Evolutionary conservation across 2,797 vertebrate genomes (phyloP).

Genomic region (Coregonus ussuriensis): DNA sequence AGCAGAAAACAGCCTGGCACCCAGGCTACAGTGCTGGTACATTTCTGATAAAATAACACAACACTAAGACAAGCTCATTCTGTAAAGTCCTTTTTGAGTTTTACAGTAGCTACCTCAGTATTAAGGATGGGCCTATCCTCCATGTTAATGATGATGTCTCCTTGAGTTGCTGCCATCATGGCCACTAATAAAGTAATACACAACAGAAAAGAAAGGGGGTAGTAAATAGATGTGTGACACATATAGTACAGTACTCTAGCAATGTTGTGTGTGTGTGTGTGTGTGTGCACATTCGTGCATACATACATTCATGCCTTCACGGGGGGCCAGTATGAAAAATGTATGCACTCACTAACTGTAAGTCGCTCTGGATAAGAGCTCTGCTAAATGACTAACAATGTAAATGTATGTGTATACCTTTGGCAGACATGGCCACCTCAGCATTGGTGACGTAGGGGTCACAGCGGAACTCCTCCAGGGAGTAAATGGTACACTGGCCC

Average conservation of each 20-base stretch:
- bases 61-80: background rate
- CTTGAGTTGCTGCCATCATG: constrained; percentile 72
- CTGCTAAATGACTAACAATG: too few species aligned
- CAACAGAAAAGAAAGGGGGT: background rate
- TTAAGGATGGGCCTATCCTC: constrained; percentile 88
- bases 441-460: constrained; percentile 81
- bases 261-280: background rate
- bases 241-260: background rate
- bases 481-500: constrained; percentile 91
- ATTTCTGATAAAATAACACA: constrained; percentile 1
- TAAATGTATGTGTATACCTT: constrained; percentile 72
- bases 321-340: too few species aligned
- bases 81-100: too few species aligned
- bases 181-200: constrained; percentile 68
- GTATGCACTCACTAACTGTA: too few species aligned
- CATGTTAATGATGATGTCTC: constrained; percentile 85
- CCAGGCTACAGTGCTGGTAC: background rate
- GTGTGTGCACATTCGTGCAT: background rate
- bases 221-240: background rate
- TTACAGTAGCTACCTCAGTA: constrained; percentile 78
- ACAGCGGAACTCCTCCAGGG: constrained; percentile 87
- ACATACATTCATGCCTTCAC: background rate
- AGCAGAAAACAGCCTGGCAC: background rate
- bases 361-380: too few species aligned
- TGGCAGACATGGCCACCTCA: constrained; percentile 2